Conservation (phyloP, 1,140 invertebrate genomes). For the Lamellibrachia luymesi region DNA sequence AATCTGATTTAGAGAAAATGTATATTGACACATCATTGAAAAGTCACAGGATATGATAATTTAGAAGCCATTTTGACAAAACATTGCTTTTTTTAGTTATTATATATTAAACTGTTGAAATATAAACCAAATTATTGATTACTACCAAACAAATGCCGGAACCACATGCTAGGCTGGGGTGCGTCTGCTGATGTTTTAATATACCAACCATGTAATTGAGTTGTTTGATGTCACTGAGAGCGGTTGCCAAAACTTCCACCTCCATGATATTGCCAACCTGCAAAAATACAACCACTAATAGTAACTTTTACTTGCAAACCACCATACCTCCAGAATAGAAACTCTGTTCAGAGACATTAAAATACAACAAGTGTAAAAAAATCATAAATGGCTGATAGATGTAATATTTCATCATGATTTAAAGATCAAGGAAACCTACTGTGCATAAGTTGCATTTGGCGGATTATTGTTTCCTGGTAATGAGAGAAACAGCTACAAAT, state of each 20-base stretch:
- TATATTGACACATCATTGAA: no score
- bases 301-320: no score
- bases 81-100: background rate
- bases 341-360: no score
- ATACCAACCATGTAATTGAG: background rate
- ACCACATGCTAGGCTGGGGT: background rate
- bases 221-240: background rate
- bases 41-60: no score
- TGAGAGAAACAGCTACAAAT: background rate
- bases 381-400: no score
- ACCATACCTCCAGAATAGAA: no score
- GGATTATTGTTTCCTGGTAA: no score
- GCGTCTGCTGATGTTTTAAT: background rate
- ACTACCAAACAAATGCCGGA: background rate
- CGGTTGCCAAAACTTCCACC: background rate
- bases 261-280: background rate
- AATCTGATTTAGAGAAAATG: background rate
- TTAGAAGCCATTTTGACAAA: background rate
- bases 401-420: no score
- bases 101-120: background rate
- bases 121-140: background rate
- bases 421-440: no score
- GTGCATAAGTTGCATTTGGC: no score
- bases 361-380: no score
- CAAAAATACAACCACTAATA: background rate